A percentile compares a stretch with the other conserved stretches of the same genome.
Conservation (phyloP, 2,888 invertebrate species). For the Beris morrisii region DNA sequence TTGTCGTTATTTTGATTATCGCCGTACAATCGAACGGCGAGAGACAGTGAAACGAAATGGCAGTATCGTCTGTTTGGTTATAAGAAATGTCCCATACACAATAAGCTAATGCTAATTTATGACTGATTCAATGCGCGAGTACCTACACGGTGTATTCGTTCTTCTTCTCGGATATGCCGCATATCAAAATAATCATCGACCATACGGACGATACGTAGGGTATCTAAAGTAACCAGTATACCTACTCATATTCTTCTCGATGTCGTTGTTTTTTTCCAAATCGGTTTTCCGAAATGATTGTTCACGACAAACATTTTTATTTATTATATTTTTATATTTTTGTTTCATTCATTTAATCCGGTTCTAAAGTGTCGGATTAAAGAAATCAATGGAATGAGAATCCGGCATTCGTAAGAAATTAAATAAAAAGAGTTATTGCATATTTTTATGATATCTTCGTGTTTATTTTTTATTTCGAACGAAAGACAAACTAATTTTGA, state of each 20-base stretch:
- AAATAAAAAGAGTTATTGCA: too few relatives aligned
- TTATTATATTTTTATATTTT: conserved; percentile 26
- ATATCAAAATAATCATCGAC: too few relatives aligned
- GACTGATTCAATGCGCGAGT: conserved; percentile 37
- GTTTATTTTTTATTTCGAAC: too few relatives aligned
- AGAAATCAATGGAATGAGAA: conserved; percentile 19
- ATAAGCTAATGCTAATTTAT: conserved; percentile 46
- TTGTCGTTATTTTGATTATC: conserved; percentile 27
- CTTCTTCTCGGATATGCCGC: too few relatives aligned
- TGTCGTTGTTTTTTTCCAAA: too few relatives aligned
- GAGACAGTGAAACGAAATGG: not conserved
- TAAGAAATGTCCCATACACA: conserved; percentile 43
- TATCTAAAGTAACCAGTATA: too few relatives aligned
- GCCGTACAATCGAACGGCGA: conserved; percentile 17
- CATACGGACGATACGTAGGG: too few relatives aligned
- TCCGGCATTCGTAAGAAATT: too few relatives aligned
- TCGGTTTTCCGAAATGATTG: conserved; percentile 21
- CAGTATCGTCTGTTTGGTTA: conserved; percentile 34
- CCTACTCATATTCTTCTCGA: too few relatives aligned
- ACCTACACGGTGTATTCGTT: too few relatives aligned
- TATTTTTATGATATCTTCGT: too few relatives aligned
- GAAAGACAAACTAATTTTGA: too few relatives aligned
- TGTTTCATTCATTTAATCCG: conserved; percentile 27
- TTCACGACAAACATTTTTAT: conserved; percentile 23
- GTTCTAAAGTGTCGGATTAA: conserved; percentile 26